Base-by-base conservation (phyloP, 2,113 vertebrate genomes). In the Gymnarchus niloticus region DNA sequence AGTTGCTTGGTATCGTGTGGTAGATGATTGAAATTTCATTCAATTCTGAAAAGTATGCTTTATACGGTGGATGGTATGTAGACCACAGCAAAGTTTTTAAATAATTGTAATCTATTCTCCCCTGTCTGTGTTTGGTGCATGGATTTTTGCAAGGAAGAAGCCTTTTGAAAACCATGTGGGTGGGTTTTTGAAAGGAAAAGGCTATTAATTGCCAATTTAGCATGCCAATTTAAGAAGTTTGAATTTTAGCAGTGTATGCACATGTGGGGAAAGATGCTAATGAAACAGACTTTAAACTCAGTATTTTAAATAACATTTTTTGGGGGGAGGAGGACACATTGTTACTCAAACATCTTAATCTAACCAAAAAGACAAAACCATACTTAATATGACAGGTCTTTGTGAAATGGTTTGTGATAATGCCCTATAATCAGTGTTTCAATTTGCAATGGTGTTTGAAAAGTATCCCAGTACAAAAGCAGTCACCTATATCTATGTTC, bases 161-260 rank as follows among this genome's bases (percentile, higher is more conserved):
- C 56, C 6, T 77, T 33, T 12, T 52, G 46, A 28, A 51, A 73
- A 78, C n/a, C 41, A 21, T 48, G 37, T 48, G 17, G 4, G 19
- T 83, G n/a, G n/a, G n/a, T 77, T 54, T 21, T 46, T 69, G 80
- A 41, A 28, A 9, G 61, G 23, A 57, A 19, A 51, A 83, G n/a
- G 49, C 14, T n/a, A 8, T 28, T 51, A 49, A 19, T 88, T 81
- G 17, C 46, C 28, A 41, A 81, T 73, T 83, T 85, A 69, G 87
- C 84, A 87, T 89, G 89, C 83, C 59, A 81, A 28, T 57, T 87
- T 84, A 85, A 87, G 73, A 87, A 65, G 85, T 87, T 87, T 89
- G 80, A 90, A 59, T 86, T 85, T 33, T 87, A 84, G 48, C 86
- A 80, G 86, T 88, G 85, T 84, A 84, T 85, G 88, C 86, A 87